Evolutionary conservation across 2,797 vertebrate genomes (phyloP).

Genomic region (Catharus ustulatus): DNA sequence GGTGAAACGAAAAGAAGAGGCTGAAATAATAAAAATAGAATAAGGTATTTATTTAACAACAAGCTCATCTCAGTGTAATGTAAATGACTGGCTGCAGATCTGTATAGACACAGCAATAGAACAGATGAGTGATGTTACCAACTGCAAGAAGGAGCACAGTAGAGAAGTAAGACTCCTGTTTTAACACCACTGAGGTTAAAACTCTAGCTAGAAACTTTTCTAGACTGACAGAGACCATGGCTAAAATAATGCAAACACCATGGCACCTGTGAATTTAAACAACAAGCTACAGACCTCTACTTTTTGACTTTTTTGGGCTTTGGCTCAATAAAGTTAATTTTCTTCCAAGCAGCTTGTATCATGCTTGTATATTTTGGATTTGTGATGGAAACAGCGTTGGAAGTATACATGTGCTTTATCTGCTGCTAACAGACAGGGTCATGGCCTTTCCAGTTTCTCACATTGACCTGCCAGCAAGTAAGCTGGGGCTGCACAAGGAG

Average conservation of each 20-base stretch:
- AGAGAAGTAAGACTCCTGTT: not conserved
- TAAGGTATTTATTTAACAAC: not conserved
- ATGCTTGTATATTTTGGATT: not conserved
- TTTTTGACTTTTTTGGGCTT: not conserved
- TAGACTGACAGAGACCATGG: not conserved
- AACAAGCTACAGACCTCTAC: not conserved
- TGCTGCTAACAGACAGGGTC: not conserved
- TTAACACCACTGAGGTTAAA: not conserved
- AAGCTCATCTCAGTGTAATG: not conserved
- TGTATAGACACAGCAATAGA: not conserved
- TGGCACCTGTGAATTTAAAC: not conserved
- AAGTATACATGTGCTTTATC: not conserved
- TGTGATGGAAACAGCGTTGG: not conserved
- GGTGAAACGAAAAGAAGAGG: not conserved
- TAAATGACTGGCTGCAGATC: not conserved
- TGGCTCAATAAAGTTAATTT: not conserved
- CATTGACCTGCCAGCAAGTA: rapidly evolving
- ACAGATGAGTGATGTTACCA: not conserved
- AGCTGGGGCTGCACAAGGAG: not conserved
- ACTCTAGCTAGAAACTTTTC: not conserved
- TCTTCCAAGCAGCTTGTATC: not conserved
- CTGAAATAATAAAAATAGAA: not conserved
- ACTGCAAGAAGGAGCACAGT: not conserved
- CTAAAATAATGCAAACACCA: not conserved
- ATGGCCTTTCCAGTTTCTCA: not conserved